These are phyloP conservation scores for Gymnoscopelus microlampas DNA, from an alignment of 2,797 vertebrate genomes.

Conservation along the genomic window DNA sequence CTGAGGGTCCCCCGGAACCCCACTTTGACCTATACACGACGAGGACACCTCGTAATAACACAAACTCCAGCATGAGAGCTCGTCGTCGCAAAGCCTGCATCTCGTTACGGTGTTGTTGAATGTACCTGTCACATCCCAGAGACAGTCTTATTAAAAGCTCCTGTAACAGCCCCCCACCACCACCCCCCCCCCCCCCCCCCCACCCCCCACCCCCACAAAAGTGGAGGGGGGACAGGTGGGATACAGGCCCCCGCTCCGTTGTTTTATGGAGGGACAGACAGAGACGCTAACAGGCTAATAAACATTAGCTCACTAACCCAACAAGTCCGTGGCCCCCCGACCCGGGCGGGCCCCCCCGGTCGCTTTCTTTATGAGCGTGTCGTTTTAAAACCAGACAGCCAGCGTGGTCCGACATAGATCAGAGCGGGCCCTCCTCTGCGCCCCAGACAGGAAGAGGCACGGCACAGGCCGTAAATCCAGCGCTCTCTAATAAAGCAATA, in stretches of 20 bases:
- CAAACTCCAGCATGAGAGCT: too few relatives aligned
- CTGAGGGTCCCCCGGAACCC: too few relatives aligned
- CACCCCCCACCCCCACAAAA: slow-evolving; percentile 4
- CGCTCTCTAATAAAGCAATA: slow-evolving; percentile 76
- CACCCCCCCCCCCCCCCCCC: too few relatives aligned
- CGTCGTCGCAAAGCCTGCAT: neutral
- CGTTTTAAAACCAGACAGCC: slow-evolving; percentile 57
- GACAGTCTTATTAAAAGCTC: slow-evolving; percentile 38
- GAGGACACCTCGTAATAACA: too few relatives aligned
- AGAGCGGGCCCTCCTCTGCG: slow-evolving; percentile 49
- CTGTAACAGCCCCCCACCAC: slow-evolving; percentile 26
- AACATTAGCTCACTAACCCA: slow-evolving; percentile 55
- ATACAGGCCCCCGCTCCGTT: slow-evolving; percentile 29
- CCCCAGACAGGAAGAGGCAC: slow-evolving; percentile 57
- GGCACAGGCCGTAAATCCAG: slow-evolving; percentile 64
- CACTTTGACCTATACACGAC: too few relatives aligned
- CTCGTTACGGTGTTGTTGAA: neutral
- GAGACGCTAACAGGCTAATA: slow-evolving; percentile 63
- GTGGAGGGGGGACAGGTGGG: slow-evolving; percentile 10
- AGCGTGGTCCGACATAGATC: slow-evolving; percentile 50
- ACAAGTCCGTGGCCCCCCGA: slow-evolving; percentile 28
- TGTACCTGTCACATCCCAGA: slow-evolving; percentile 25
- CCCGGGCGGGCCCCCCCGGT: slow-evolving; percentile 17
- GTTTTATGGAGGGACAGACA: slow-evolving; percentile 55
- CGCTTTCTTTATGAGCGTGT: slow-evolving; percentile 46